These are phyloP conservation scores for Protaetia brevitarsis DNA, from an alignment of 1,140 invertebrate species.

Conservation along the genomic window DNA sequence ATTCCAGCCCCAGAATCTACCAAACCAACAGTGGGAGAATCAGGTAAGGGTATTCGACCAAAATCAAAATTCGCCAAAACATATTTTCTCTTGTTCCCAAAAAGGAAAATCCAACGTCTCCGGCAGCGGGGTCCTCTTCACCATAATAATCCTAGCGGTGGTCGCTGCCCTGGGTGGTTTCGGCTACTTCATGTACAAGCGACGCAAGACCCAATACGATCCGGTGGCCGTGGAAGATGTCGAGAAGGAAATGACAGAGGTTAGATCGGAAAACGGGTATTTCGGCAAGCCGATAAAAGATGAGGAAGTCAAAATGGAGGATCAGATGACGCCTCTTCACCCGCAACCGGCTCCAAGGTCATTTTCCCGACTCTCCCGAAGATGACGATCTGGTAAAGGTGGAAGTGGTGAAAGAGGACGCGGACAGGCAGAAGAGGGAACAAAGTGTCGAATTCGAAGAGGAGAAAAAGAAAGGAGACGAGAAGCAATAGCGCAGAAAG, in stretches of 20 bases:
- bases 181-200: constrained; percentile 49
- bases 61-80: too few relatives aligned
- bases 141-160: constrained; percentile 52
- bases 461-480: not conserved
- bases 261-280: not conserved
- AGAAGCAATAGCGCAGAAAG: not conserved
- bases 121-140: constrained; percentile 39
- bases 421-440: constrained; percentile 27
- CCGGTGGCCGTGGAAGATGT: not conserved
- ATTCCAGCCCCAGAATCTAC: too few relatives aligned
- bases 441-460: constrained; percentile 21
- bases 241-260: not conserved
- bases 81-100: too few relatives aligned
- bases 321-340: not conserved
- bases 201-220: constrained; percentile 28
- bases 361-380: not conserved
- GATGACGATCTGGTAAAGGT: not conserved
- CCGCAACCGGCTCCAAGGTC: not conserved
- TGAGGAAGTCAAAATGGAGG: not conserved
- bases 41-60: too few relatives aligned
- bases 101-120: constrained; percentile 25
- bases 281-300: not conserved
- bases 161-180: constrained; percentile 50
- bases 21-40: too few relatives aligned
- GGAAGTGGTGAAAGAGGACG: not conserved